phyloP scores from a whole-genome alignment of 2,888 invertebrate genomes.

The Embidobia sp. region DNA sequence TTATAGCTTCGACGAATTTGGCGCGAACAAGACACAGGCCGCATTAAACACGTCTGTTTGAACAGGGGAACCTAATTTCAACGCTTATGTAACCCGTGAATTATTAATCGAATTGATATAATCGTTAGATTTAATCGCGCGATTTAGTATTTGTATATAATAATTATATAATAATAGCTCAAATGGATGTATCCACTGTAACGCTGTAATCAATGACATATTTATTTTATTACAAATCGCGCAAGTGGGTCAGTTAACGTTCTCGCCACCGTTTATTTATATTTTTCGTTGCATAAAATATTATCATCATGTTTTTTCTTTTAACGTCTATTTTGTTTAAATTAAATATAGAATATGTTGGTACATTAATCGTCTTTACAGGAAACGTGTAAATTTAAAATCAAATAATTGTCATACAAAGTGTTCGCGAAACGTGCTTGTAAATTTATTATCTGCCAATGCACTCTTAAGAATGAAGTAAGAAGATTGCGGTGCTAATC shows the following conservation, averaged over 20 bases:
- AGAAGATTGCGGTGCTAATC: no score
- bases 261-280: no score
- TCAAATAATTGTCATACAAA: no score
- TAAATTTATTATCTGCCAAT: no score
- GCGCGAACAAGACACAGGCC: background rate
- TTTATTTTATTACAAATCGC: background rate
- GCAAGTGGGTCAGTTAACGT: background rate
- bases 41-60: background rate
- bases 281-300: no score
- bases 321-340: no score
- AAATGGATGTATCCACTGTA: background rate
- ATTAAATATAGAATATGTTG: no score
- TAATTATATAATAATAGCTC: background rate
- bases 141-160: background rate
- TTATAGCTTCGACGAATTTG: background rate
- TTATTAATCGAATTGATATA: background rate
- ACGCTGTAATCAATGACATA: background rate
- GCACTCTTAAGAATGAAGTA: no score
- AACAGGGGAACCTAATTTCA: background rate
- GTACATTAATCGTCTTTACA: no score
- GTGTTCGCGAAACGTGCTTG: no score
- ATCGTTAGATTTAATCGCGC: background rate
- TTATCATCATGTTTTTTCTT: no score
- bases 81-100: slow-evolving; percentile 1
- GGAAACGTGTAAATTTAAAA: no score